Evolutionary conservation across 2,888 invertebrate species (phyloP).

Genomic region (Spisula subtruncata): DNA sequence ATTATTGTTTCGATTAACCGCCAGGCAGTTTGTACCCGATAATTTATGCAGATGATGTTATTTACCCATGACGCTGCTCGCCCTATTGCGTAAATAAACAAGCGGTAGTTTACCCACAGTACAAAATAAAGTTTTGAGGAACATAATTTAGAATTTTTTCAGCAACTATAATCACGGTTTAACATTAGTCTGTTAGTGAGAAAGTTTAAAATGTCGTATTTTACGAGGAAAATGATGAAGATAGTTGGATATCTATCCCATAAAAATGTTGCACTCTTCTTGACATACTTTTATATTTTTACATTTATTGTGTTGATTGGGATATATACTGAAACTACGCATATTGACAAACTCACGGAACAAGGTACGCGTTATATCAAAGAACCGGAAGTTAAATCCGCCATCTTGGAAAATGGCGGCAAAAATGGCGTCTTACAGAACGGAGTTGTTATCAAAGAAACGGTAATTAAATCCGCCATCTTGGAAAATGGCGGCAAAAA

Average conservation of each 20-base stretch:
- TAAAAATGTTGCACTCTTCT: constrained; percentile 14
- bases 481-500: neutral
- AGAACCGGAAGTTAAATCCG: neutral
- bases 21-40: too few relatives aligned
- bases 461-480: neutral
- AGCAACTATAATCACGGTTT: neutral
- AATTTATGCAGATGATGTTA: too few relatives aligned
- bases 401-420: neutral
- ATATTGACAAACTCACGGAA: neutral
- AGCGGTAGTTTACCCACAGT: too few relatives aligned
- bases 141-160: too few relatives aligned
- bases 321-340: neutral
- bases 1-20: too few relatives aligned
- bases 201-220: neutral
- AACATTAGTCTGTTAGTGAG: neutral
- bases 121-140: too few relatives aligned
- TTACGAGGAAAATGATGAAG: neutral
- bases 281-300: constrained; percentile 39
- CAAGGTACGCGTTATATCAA: neutral
- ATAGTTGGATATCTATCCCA: neutral
- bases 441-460: neutral
- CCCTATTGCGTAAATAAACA: too few relatives aligned
- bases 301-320: constrained; percentile 22
- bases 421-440: too few relatives aligned
- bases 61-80: too few relatives aligned